Evolutionary conservation across 2,113 vertebrate genomes (phyloP), one percentile per base, ranked within the genome.

Genomic region (Paraplagusia blochii): DNA sequence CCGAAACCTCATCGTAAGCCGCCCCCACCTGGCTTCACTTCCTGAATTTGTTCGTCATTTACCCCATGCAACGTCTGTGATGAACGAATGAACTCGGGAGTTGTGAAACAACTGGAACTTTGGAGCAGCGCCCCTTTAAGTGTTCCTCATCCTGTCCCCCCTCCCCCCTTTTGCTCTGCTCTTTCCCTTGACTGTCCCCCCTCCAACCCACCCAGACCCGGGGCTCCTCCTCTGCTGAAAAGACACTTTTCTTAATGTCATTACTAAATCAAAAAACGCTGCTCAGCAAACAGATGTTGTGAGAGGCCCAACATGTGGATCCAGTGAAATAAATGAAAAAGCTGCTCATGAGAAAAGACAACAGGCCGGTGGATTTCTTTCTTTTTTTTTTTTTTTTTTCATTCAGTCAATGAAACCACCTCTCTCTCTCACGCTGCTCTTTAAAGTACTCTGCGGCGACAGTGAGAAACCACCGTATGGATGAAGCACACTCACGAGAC

Each of bases 221-320:
- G 48, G 77, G 67, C 82, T 79, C 84, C 66, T 82, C 84, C 85
- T 59, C 49, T 71, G 62, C 81, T 51, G 65, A 84, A 82, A 77
- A 84, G 80, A 82, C 79, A 83, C 82, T 76, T 83, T 88, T 88
- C 83, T 81, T 87, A 70, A 84, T 86, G 80, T 88, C 73, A 83
- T 85, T 76, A 79, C 83, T 84, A 87, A 88, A 88, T 88, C 80
- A 85, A 82, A n/a, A 29, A 85, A 83, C 53, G 68, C 67, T 69
- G 74, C 73, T 81, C 81, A 5, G 81, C 79, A 77, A 86, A 83
- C 86, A 90, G 86, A 87, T 88, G 87, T 88, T 79, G 67, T 57
- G 60, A 74, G 81, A 75, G 77, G 79, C 79, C 43, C 61, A 58
- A 74, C 73, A 78, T 79, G 70, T 70, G 76, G 68, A 69, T 66